Base-by-base conservation (phyloP, 2,797 vertebrate genomes). In the Diceros bicornis region DNA sequence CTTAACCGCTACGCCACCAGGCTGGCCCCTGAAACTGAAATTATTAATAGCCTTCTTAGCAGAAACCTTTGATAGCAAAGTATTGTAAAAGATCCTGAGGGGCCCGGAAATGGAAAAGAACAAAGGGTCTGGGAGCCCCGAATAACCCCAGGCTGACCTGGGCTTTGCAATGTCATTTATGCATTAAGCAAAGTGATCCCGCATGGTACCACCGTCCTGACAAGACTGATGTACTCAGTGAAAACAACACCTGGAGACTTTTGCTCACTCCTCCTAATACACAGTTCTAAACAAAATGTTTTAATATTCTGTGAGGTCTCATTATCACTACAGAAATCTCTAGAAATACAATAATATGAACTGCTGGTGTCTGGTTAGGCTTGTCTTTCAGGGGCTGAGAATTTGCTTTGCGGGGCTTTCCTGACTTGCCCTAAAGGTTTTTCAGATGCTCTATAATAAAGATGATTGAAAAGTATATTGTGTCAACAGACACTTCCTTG, bases 401-500 rank as follows among this genome's bases (percentile, higher is more conserved):
- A 98, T 69, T 74, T 99, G 98, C 87, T 98, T 97, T 50, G 96
- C 81, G 96, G 69, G 94, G 83, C 75, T 97, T 93, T 95, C 88
- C 87, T 32, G 6, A 97, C 94, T 98, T 98, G 95, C 94, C 98
- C 97, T 0, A 0, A 96, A 98, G 98, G 93, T 93, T 98, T 98
- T 92, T 89, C 98, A 98, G 96, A 91, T 37, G 0, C 94, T 98
- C 95, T 98, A 32, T 95, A 98, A 98, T 97, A 98, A 98, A 99
- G 98, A 94, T 97, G 98, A 98, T 96, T 99, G 98, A 99, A 99
- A 99, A 86, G 92, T 98, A 98, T 98, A 98, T 98, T 97, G 94
- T 98, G 98, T 99, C 98, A 99, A 99, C 98, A 99, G 98, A 98
- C 57, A 97, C 98, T 99, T 99, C 99, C 99, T 99, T 99, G 99